Percentiles rank a stretch among this genome's conserved stretches.
These are phyloP conservation scores for Gallinago jamesoni DNA, from an alignment of 2,113 vertebrate species.

Conservation along the genomic window DNA sequence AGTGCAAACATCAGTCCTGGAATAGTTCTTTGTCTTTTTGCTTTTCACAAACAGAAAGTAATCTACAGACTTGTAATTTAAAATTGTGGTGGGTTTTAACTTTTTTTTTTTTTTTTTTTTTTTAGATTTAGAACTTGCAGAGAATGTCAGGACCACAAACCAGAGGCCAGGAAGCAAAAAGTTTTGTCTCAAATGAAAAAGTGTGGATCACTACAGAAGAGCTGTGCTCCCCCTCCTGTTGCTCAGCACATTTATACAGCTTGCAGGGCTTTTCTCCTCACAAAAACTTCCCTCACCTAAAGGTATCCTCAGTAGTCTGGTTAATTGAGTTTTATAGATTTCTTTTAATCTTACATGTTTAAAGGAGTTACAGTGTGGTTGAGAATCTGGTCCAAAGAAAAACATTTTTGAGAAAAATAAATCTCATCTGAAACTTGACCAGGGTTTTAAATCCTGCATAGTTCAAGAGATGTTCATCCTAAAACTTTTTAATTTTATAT, in stretches of 20 bases:
- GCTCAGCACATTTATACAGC: background rate
- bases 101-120: background rate
- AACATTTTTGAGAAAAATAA: background rate
- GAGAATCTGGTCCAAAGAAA: background rate
- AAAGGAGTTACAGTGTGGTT: background rate
- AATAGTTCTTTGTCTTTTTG: background rate
- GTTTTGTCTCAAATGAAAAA: background rate
- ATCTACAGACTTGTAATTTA: background rate
- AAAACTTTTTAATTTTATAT: background rate
- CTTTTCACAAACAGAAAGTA: background rate
- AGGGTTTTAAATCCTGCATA: background rate
- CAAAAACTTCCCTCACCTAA: background rate
- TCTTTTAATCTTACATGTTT: background rate
- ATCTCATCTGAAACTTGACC: background rate
- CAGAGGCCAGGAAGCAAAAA: background rate
- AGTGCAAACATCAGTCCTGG: background rate
- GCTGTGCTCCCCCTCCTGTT: background rate
- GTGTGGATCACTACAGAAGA: background rate
- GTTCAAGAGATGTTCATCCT: background rate
- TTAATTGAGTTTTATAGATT: background rate
- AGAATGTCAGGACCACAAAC: background rate
- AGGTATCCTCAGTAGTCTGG: background rate
- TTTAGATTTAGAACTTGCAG: background rate
- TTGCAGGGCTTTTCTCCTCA: background rate
- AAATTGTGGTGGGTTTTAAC: background rate